Percentiles rank a stretch among this genome's conserved stretches.
Evolutionary conservation across 2,113 vertebrate species (phyloP).

Genomic region (Ascaphus truei): DNA sequence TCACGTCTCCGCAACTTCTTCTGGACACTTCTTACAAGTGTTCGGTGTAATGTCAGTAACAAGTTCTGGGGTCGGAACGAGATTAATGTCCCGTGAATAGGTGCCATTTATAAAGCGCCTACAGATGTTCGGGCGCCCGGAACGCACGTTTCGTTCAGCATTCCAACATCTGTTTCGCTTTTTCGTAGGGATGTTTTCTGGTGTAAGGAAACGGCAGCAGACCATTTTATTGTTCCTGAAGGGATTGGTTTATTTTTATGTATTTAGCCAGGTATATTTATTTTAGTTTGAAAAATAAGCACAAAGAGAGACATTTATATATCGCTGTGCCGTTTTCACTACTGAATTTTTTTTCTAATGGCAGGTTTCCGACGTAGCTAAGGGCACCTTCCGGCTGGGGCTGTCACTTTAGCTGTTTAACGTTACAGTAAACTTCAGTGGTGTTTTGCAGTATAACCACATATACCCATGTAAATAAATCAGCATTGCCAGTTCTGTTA

Average conservation of each 20-base stretch:
- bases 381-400: neutral
- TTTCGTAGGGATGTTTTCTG: neutral
- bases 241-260: neutral
- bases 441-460: no score
- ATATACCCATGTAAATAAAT: no score
- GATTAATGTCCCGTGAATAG: neutral
- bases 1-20: neutral
- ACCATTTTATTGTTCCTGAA: neutral
- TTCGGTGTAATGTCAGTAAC: neutral
- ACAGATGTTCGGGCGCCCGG: neutral
- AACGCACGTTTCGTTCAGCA: neutral
- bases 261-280: neutral
- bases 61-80: neutral
- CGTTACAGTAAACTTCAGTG: no score
- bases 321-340: neutral
- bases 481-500: no score
- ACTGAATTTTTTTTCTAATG: neutral
- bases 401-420: no score
- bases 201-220: neutral
- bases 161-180: conserved; percentile 9
- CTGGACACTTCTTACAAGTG: neutral
- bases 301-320: neutral
- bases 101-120: neutral
- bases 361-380: neutral
- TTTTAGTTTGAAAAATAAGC: neutral